Conservation (phyloP, 2,113 vertebrate genomes). For the Poicephalus gulielmi region DNA sequence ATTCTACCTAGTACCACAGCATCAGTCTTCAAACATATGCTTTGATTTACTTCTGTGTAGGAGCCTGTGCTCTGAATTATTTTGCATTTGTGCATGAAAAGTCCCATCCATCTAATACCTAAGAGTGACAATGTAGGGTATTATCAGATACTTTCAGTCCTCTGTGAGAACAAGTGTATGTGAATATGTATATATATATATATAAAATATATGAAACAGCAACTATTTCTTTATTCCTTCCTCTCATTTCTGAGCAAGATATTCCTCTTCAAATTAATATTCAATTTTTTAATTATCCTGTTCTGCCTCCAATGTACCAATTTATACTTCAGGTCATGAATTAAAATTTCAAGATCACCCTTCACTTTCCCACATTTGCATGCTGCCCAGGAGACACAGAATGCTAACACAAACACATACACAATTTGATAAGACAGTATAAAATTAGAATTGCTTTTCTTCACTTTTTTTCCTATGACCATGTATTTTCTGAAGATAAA, state of each 20-base stretch:
- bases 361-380: not conserved
- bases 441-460: not conserved
- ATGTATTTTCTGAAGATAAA: constrained; percentile 3
- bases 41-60: not conserved
- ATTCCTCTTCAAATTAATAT: not conserved
- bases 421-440: not conserved
- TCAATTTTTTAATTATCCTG: not conserved
- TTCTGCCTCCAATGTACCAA: not conserved
- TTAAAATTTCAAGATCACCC: not conserved
- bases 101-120: not conserved
- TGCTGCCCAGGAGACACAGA: not conserved
- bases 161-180: not conserved
- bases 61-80: not conserved
- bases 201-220: not conserved
- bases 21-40: not conserved
- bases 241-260: not conserved
- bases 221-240: not conserved
- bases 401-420: not conserved
- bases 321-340: not conserved
- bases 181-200: not conserved
- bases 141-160: not conserved
- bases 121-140: fast-evolving
- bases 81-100: not conserved
- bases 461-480: not conserved
- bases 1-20: not conserved